A percentile compares a stretch with the other conserved stretches of the same genome.
Conservation (phyloP, 2,113 vertebrate species). For the Jaculus jaculus region DNA sequence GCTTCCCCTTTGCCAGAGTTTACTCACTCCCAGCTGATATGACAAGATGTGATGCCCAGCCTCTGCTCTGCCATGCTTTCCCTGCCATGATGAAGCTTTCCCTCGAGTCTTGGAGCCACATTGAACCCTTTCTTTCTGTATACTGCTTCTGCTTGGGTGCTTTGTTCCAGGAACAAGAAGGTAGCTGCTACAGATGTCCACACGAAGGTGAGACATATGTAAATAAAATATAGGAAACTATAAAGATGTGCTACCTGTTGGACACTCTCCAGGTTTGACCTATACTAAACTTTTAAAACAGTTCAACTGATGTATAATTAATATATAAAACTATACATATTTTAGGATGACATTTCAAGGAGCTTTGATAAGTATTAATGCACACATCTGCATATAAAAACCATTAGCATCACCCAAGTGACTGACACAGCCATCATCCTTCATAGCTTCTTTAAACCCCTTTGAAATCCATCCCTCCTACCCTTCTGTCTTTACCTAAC, state of each 20-base stretch:
- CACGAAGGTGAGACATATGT: background rate
- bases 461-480: background rate
- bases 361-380: background rate
- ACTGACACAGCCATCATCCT: background rate
- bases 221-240: fast-evolving
- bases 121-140: too few relatives aligned
- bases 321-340: background rate
- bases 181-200: too few relatives aligned
- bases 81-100: too few relatives aligned
- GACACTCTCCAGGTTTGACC: background rate
- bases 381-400: background rate
- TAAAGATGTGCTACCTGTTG: background rate
- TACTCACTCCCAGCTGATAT: too few relatives aligned
- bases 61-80: too few relatives aligned
- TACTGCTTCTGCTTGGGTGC: too few relatives aligned
- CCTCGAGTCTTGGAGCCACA: too few relatives aligned
- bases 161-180: too few relatives aligned
- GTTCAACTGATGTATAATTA: background rate
- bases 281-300: background rate
- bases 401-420: background rate
- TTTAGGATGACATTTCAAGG: background rate
- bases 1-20: too few relatives aligned
- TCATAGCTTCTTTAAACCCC: background rate
- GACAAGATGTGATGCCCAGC: too few relatives aligned
- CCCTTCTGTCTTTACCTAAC: background rate